Evolutionary conservation across 1,140 invertebrate genomes (phyloP).

Genomic region (Forficula auricularia): DNA sequence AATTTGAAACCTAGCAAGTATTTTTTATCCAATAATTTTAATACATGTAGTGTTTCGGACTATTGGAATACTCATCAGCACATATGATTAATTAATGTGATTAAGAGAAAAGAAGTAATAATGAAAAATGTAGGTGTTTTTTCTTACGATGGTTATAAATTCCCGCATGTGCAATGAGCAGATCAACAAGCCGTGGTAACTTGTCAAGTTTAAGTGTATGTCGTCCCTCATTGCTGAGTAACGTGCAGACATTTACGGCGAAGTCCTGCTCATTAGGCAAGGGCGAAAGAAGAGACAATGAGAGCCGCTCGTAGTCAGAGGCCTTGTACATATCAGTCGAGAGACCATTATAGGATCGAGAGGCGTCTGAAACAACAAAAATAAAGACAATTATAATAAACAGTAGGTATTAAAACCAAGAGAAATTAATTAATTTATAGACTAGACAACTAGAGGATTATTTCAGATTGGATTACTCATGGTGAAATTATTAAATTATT

Average conservation of each 20-base stretch:
- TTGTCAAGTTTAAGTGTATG: slow-evolving; percentile 69
- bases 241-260: slow-evolving; percentile 88
- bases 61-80: too few species aligned
- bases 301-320: slow-evolving; percentile 72
- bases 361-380: slow-evolving; percentile 36
- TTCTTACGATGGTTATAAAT: slow-evolving; percentile 69
- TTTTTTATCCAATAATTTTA: too few species aligned
- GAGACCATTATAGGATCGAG: slow-evolving; percentile 44
- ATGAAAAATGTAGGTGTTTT: too few species aligned
- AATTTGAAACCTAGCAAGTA: too few species aligned
- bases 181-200: slow-evolving; percentile 67
- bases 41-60: too few species aligned
- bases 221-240: slow-evolving; percentile 84
- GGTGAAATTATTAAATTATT: too few species aligned
- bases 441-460: too few species aligned
- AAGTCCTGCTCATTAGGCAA: slow-evolving; percentile 98
- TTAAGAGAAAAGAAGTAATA: too few species aligned
- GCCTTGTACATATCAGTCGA: slow-evolving; percentile 52
- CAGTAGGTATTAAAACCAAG: too few species aligned
- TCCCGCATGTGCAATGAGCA: slow-evolving; percentile 81
- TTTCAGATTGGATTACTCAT: too few species aligned
- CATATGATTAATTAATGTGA: too few species aligned
- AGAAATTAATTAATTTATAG: too few species aligned
- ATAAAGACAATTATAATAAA: slow-evolving; percentile 4
- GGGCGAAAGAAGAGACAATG: slow-evolving; percentile 77